Conservation (phyloP, 2,888 invertebrate species). For the Adelognathus sp. region DNA sequence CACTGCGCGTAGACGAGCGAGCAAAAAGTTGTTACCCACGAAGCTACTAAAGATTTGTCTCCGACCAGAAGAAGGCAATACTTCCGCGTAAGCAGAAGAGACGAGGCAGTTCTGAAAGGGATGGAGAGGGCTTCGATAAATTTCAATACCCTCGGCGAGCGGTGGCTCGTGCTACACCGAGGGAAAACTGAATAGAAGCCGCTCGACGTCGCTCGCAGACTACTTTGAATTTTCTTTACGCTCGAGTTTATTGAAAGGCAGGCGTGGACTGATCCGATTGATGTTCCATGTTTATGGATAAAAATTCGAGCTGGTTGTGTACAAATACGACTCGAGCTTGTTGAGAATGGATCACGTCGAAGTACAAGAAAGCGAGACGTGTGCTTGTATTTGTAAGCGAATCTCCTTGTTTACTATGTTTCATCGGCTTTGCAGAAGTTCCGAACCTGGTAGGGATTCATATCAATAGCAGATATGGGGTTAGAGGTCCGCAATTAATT, state of each 20-base stretch:
- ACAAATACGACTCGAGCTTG: not conserved
- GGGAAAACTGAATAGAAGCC: slow-evolving; percentile 1
- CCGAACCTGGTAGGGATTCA: too few relatives aligned
- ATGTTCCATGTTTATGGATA: not conserved
- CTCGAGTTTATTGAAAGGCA: not conserved
- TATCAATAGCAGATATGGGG: too few relatives aligned
- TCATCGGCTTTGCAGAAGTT: too few relatives aligned
- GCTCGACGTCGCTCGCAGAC: not conserved
- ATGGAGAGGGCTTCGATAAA: slow-evolving; percentile 41
- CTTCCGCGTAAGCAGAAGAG: slow-evolving; percentile 25
- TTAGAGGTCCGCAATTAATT: too few relatives aligned
- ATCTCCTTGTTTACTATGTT: too few relatives aligned
- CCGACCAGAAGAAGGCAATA: slow-evolving; percentile 9
- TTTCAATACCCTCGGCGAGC: slow-evolving; percentile 36
- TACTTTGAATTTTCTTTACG: not conserved
- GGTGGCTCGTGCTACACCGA: not conserved
- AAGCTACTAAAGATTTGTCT: slow-evolving; percentile 40
- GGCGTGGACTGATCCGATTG: not conserved
- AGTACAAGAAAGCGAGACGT: not conserved
- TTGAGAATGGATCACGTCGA: not conserved
- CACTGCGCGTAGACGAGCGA: slow-evolving; percentile 12
- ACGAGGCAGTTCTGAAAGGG: slow-evolving; percentile 4
- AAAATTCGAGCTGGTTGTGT: not conserved
- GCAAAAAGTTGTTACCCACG: slow-evolving; percentile 32
- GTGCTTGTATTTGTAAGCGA: too few relatives aligned